Evolutionary conservation across 2,113 vertebrate genomes (phyloP).

Genomic region (Butorides virescens): DNA sequence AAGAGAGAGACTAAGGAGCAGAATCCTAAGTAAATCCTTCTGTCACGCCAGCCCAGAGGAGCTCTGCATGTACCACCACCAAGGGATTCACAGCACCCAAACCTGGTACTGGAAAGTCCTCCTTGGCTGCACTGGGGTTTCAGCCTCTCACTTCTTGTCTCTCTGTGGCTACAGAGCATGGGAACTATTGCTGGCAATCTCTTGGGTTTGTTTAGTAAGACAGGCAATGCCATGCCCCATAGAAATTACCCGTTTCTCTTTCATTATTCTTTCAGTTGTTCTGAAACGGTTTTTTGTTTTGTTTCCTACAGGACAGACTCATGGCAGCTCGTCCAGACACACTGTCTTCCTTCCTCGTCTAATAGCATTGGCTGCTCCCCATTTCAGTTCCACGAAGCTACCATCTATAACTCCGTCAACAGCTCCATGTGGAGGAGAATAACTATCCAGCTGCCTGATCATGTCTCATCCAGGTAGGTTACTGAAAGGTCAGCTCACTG

Average conservation of each 20-base stretch:
- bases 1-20: background rate
- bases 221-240: background rate
- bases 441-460: conserved; percentile 94
- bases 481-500: background rate
- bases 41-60: background rate
- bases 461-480: conserved; percentile 91
- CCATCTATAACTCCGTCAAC: conserved; percentile 95
- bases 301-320: conserved; percentile 83
- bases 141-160: background rate
- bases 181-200: background rate
- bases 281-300: background rate
- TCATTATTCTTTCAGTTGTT: background rate
- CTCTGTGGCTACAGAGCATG: background rate
- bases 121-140: background rate
- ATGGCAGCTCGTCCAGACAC: conserved; percentile 95
- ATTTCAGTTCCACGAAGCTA: conserved; percentile 97
- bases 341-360: conserved; percentile 94
- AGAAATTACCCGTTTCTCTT: background rate
- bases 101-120: background rate
- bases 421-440: conserved; percentile 92
- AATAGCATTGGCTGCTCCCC: conserved; percentile 97
- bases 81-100: background rate
- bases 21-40: background rate
- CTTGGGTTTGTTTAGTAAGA: background rate
- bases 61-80: background rate